Base-by-base conservation (phyloP, 2,888 invertebrate species). In the Cataglyphis livida region DNA sequence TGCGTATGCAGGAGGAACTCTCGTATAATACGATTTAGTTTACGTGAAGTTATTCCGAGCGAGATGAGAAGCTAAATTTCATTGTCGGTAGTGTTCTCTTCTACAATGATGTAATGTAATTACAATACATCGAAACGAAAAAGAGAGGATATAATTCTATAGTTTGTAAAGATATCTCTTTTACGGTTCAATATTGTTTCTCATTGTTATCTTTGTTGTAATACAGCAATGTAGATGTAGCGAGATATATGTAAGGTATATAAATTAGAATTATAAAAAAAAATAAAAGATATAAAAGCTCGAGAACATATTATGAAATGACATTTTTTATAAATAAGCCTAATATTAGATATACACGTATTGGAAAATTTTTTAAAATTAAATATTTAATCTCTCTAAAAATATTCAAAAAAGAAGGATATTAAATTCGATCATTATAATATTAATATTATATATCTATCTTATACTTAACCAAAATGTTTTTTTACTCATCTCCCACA, bases 1-100 rank as follows among this genome's bases (percentile, higher is more conserved):
- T 73, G 73, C 73, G 44, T 44, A 59, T 35, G 59, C 71, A 25
- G 9, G 18, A 76, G 57, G 21, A 35, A 71, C 44, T 78, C 41
- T 41, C 54, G 70, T 70, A 54, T 78, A 71, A 78, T 71, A 57
- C 59, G 71, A 71, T 71, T 79, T 71, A 71, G 44, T 79, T 79
- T 71, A 73, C 73, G 44, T 51, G 59, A 32, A 64, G 59, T 79
- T 73, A 73, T 71, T 59, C 12, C 59, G 35, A 48, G 73, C 15
- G n/a, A 61, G 28, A 71, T 73, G 78, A 73, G 73, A 79, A 71
- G 78, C 35, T 59, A 54, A 54, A 76, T 59, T 73, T 79, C 59
- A 59, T 73, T 78, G 54, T 59, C 38, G 71, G 3, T 21, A n/a
- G 38, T 51, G 32, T 32, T 59, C 10, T 78, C 32, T 44, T 28